phyloP scores from a whole-genome alignment of 2,888 invertebrate species.

The Helicoverpa assulta region DNA sequence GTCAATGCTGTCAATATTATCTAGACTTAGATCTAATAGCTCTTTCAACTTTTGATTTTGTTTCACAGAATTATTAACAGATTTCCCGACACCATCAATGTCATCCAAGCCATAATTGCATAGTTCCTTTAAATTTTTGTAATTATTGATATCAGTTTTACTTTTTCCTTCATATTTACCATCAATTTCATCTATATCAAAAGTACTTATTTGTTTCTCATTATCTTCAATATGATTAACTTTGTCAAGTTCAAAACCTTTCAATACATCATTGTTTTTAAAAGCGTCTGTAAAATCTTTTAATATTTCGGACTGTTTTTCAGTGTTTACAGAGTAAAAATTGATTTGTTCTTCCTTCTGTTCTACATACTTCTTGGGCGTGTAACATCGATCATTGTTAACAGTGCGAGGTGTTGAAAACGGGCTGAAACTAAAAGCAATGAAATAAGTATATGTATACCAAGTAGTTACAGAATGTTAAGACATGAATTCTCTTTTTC shows the following conservation, averaged over 20 bases:
- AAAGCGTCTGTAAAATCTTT: constrained; percentile 55
- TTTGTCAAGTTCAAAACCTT: constrained; percentile 13
- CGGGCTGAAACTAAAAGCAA: constrained; percentile 75
- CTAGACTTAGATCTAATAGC: constrained; percentile 27
- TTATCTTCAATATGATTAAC: not conserved
- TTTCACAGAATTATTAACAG: constrained; percentile 17
- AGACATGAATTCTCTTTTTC: not conserved
- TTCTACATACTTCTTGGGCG: constrained; percentile 67
- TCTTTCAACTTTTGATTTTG: constrained; percentile 41
- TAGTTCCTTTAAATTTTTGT: constrained; percentile 31
- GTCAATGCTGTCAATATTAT: constrained; percentile 26
- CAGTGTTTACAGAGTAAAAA: constrained; percentile 45
- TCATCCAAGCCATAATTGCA: constrained; percentile 6
- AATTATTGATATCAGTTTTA: not conserved
- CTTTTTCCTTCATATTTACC: not conserved
- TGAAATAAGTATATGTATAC: not conserved
- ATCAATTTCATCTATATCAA: constrained; percentile 12
- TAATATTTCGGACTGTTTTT: constrained; percentile 33
- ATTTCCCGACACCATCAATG: constrained; percentile 16
- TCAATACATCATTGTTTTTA: constrained; percentile 24
- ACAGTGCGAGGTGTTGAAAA: constrained; percentile 77
- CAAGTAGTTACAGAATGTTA: not conserved
- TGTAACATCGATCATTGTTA: constrained; percentile 71
- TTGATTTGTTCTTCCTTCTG: constrained; percentile 51
- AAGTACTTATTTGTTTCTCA: constrained; percentile 32